Conservation (phyloP, 2,113 vertebrate genomes). For the Leucopsar rothschildi region DNA sequence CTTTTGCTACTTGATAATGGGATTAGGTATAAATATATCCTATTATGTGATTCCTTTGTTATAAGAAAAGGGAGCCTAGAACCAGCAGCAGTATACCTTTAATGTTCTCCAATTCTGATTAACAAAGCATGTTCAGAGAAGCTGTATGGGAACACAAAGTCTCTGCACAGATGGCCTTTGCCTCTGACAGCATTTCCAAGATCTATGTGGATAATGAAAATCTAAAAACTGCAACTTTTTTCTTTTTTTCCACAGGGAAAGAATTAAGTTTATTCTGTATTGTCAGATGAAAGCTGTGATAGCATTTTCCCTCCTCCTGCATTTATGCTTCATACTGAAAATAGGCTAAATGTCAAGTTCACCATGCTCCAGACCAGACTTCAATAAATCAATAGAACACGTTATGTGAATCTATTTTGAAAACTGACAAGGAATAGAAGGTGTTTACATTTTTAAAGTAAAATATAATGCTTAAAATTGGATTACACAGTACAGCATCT, state of each 20-base stretch:
- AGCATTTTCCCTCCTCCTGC: background rate
- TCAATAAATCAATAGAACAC: background rate
- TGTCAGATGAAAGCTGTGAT: background rate
- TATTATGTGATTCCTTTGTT: background rate
- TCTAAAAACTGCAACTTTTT: background rate
- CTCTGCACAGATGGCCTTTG: background rate
- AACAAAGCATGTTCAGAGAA: background rate
- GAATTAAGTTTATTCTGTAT: background rate
- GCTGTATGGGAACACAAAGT: background rate
- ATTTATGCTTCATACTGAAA: background rate
- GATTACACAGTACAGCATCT: background rate
- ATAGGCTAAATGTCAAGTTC: background rate
- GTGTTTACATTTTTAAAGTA: background rate
- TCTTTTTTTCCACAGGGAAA: background rate
- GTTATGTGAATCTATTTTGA: background rate
- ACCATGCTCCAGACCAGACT: background rate
- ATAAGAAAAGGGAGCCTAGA: background rate
- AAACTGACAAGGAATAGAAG: background rate
- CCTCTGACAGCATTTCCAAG: background rate
- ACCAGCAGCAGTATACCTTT: background rate
- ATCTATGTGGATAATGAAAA: background rate
- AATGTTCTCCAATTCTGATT: background rate
- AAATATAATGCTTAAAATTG: background rate
- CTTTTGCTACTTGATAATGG: background rate
- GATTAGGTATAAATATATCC: background rate